phyloP scores from a whole-genome alignment of 2,888 invertebrate species.

The Caenorhabditis sp. region DNA sequence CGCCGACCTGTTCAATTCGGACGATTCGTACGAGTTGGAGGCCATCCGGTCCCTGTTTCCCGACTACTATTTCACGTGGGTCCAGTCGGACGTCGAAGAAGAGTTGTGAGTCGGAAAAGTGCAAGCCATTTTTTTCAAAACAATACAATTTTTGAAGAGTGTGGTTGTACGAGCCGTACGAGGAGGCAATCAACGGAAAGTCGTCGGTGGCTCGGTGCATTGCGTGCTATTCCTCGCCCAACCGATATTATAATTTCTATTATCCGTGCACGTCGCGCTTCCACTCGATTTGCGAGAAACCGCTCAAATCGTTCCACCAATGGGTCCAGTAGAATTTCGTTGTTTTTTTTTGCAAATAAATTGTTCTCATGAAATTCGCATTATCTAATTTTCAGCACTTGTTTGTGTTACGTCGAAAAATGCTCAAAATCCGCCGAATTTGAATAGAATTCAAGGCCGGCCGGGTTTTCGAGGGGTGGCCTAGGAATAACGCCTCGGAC shows the following conservation, averaged over 20 bases:
- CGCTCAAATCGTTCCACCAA: conserved; percentile 12
- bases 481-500: too few species aligned
- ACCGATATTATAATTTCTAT: conserved; percentile 20
- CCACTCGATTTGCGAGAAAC: conserved; percentile 30
- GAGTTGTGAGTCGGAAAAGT: conserved; percentile 34
- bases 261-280: conserved; percentile 26
- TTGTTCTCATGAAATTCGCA: too few species aligned
- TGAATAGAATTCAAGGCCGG: too few species aligned
- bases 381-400: too few species aligned
- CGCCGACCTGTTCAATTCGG: conserved; percentile 1
- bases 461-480: too few species aligned
- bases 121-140: not conserved
- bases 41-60: conserved; percentile 26
- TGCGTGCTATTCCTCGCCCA: conserved; percentile 33
- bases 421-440: too few species aligned
- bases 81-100: conserved; percentile 25
- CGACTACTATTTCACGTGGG: conserved; percentile 37
- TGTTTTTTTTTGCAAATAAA: not conserved
- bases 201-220: conserved; percentile 24
- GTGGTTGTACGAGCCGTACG: conserved; percentile 41
- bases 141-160: not conserved
- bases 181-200: conserved; percentile 37
- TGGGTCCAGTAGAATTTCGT: conserved; percentile 14
- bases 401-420: too few species aligned
- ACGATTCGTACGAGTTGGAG: conserved; percentile 23